These are phyloP conservation scores for Littorina saxatilis DNA, from an alignment of 1,140 invertebrate species.

Conservation along the genomic window DNA sequence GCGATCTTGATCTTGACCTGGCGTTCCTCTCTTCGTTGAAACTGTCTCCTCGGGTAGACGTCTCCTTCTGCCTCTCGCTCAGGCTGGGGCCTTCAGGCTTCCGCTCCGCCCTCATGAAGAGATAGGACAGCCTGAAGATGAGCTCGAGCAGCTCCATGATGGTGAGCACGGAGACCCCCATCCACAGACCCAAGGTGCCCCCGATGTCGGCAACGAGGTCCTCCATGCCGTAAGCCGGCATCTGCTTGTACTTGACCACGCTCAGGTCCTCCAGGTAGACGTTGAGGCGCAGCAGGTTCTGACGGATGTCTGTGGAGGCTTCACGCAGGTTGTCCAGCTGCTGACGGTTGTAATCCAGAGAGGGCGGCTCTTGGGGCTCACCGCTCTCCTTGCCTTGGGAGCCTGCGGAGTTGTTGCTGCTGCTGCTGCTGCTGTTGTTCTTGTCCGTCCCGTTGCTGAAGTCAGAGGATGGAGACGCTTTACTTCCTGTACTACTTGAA, in stretches of 20 bases:
- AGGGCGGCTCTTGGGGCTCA: conserved; percentile 23
- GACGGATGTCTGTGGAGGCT: conserved; percentile 66
- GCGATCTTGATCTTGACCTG: too few relatives aligned
- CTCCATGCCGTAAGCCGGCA: conserved; percentile 68
- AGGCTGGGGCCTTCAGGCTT: conserved; percentile 43
- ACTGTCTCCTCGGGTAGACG: not conserved
- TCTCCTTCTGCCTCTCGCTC: not conserved
- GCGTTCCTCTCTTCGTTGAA: not conserved
- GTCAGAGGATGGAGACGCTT: not conserved
- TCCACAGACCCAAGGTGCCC: conserved; percentile 71
- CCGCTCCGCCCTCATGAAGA: conserved; percentile 65
- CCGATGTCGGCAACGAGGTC: conserved; percentile 72
- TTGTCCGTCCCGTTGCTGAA: not conserved
- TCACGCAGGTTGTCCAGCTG: conserved; percentile 44
- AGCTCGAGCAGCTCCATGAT: conserved; percentile 72
- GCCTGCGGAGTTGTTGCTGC: not conserved
- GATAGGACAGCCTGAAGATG: conserved; percentile 57
- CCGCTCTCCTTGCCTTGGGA: not conserved
- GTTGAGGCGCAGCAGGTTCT: conserved; percentile 70
- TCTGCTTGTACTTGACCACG: conserved; percentile 69
- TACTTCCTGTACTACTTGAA: not conserved
- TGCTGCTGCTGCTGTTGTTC: not conserved
- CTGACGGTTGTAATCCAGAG: conserved; percentile 41
- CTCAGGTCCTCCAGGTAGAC: conserved; percentile 70
- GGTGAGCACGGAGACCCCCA: conserved; percentile 72